Conservation (phyloP, 1,140 invertebrate genomes). For the Tachypleus tridentatus region DNA sequence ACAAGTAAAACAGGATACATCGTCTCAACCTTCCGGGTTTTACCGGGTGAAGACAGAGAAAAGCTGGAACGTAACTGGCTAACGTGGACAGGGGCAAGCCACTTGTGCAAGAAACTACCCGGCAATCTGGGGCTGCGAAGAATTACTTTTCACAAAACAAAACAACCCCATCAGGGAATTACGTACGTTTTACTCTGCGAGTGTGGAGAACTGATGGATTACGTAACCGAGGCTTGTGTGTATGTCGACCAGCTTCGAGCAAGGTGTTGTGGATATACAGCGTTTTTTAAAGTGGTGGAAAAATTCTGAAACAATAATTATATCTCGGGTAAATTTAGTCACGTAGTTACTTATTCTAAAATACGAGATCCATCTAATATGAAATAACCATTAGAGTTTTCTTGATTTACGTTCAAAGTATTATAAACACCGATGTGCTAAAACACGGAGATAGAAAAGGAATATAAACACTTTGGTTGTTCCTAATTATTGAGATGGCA, state of each 20-base stretch:
- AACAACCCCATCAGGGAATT: slow-evolving; percentile 8
- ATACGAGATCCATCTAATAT: no score
- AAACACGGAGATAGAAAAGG: no score
- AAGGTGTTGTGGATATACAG: slow-evolving; percentile 74
- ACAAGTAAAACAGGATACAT: slow-evolving; percentile 58
- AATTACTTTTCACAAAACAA: slow-evolving; percentile 67
- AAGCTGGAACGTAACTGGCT: slow-evolving; percentile 83
- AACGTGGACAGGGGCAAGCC: slow-evolving; percentile 76
- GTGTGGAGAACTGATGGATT: slow-evolving; percentile 71
- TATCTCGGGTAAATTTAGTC: no score
- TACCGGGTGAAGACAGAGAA: slow-evolving; percentile 79
- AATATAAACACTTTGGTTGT: no score
- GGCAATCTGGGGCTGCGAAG: slow-evolving; percentile 66
- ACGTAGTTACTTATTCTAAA: no score
- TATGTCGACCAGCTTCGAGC: slow-evolving; percentile 70
- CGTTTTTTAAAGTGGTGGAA: slow-evolving; percentile 45
- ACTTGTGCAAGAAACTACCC: slow-evolving; percentile 68
- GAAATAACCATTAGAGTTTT: no score
- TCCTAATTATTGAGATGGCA: no score
- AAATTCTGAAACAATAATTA: no score
- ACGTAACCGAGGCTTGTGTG: slow-evolving; percentile 69
- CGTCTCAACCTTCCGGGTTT: slow-evolving; percentile 82
- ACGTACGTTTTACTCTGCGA: slow-evolving; percentile 72
- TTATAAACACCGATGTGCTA: no score
- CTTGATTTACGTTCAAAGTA: no score